Conservation (phyloP, 2,797 vertebrate species). For the Merluccius polli region DNA sequence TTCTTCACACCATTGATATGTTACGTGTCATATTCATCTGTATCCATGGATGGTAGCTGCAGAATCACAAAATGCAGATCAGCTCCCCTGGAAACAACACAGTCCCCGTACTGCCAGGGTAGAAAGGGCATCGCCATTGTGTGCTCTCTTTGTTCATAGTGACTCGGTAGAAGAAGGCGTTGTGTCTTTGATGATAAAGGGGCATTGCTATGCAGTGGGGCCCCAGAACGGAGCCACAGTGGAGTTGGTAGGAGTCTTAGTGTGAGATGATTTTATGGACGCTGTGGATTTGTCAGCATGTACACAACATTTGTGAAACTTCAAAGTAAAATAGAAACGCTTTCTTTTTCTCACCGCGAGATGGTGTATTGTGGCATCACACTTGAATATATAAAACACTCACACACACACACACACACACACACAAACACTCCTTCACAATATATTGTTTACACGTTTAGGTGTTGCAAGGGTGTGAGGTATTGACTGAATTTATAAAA, state of each 20-base stretch:
- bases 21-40: neutral
- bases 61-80: neutral
- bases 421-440: neutral
- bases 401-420: constrained; percentile 4
- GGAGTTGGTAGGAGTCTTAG: neutral
- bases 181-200: neutral
- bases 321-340: neutral
- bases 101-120: neutral
- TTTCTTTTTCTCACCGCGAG: no score
- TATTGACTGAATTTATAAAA: neutral
- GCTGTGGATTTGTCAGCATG: neutral
- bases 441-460: neutral
- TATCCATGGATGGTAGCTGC: neutral
- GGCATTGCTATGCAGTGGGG: neutral
- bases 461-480: neutral
- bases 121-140: neutral
- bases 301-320: neutral
- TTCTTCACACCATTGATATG: neutral
- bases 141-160: neutral
- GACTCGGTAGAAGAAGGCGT: neutral
- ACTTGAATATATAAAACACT: neutral
- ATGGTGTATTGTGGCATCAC: neutral
- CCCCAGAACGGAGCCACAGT: neutral
- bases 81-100: neutral
- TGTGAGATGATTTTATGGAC: neutral